Conservation (phyloP, 2,888 invertebrate genomes). For the Mythimna loreyi region DNA sequence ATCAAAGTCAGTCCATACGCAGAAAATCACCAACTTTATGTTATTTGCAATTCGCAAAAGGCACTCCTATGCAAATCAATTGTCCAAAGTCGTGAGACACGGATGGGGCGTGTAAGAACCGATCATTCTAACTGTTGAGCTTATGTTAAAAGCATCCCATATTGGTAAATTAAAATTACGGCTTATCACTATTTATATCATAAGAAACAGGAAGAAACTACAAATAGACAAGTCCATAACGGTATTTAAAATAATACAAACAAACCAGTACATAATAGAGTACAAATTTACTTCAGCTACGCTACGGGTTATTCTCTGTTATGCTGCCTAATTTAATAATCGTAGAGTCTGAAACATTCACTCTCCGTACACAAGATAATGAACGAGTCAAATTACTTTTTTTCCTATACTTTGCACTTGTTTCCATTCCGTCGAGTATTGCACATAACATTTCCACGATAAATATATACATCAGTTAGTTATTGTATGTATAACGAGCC, state of each 20-base stretch:
- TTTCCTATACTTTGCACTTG: constrained; percentile 74
- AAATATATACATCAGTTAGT: constrained; percentile 78
- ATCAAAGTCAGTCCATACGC: constrained; percentile 83
- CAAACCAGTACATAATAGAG: constrained; percentile 69
- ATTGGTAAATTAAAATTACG: constrained; percentile 65
- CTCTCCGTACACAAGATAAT: constrained; percentile 70
- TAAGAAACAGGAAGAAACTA: constrained; percentile 85
- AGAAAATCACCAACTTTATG: constrained; percentile 75
- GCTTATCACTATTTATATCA: constrained; percentile 76
- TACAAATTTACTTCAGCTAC: constrained; percentile 68
- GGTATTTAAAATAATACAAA: constrained; percentile 71
- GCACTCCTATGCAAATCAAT: constrained; percentile 84
- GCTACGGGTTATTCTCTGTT: constrained; percentile 68
- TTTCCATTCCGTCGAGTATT: constrained; percentile 77
- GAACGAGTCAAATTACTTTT: constrained; percentile 69
- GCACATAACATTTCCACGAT: constrained; percentile 80
- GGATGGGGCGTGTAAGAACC: constrained; percentile 59
- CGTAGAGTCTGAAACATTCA: constrained; percentile 71
- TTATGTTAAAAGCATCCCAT: constrained; percentile 68
- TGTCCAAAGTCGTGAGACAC: constrained; percentile 55
- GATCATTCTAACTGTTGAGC: constrained; percentile 70
- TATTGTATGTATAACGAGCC: constrained; percentile 66
- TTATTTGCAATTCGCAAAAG: constrained; percentile 80
- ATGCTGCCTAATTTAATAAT: constrained; percentile 71
- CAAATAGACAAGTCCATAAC: constrained; percentile 77